Conservation (phyloP, 1,140 invertebrate genomes). For the Euborellia annulipes region DNA sequence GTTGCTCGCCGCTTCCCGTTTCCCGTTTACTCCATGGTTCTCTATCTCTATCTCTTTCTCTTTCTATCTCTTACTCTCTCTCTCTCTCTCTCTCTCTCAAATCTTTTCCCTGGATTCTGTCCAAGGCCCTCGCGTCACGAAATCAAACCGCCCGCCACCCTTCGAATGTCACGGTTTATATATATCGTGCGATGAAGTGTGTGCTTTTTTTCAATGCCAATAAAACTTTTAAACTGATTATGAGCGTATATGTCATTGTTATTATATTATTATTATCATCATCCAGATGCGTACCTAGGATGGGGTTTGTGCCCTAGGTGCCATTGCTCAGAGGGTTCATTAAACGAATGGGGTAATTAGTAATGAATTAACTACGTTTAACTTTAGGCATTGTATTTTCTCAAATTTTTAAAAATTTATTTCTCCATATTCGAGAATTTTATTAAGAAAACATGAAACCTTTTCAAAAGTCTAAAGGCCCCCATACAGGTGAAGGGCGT, state of each 20-base stretch:
- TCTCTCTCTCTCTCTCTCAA: not conserved
- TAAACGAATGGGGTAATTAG: no score
- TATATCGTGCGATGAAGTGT: slow-evolving; percentile 8
- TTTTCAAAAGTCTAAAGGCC: no score
- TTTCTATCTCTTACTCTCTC: not conserved
- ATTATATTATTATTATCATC: slow-evolving; percentile 1
- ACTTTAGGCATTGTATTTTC: no score
- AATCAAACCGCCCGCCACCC: slow-evolving; percentile 8
- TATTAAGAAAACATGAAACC: no score
- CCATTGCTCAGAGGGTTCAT: no score
- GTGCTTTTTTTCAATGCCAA: slow-evolving; percentile 13
- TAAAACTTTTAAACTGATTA: slow-evolving; percentile 11
- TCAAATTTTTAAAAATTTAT: no score
- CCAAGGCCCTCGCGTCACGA: slow-evolving; percentile 1
- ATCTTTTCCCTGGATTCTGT: slow-evolving; percentile 1
- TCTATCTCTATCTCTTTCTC: not conserved
- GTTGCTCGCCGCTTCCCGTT: not conserved
- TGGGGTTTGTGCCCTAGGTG: no score
- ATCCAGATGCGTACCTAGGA: no score
- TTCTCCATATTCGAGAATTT: no score
- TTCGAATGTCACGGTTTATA: not conserved
- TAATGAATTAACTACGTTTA: no score
- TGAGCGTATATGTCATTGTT: slow-evolving; percentile 11
- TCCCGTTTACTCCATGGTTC: not conserved
- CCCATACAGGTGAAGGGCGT: no score